These are phyloP conservation scores for Teleogryllus oceanicus DNA, from an alignment of 2,888 invertebrate species.

Conservation along the genomic window DNA sequence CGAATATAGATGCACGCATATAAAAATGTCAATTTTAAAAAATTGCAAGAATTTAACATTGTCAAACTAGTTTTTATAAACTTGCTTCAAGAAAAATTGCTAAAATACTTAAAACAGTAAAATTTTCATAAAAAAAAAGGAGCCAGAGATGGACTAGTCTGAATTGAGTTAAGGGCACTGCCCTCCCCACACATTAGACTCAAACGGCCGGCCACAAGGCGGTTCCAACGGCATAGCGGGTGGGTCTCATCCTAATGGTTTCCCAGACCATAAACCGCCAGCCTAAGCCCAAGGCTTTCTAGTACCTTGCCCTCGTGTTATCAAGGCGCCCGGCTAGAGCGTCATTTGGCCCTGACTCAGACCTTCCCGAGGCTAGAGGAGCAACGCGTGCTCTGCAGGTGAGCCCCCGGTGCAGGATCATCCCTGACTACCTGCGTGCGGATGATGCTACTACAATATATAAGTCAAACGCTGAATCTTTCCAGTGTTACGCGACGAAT, in stretches of 20 bases:
- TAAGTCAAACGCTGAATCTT: too few species aligned
- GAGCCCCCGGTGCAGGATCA: slow-evolving; percentile 73
- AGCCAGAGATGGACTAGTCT: slow-evolving; percentile 69
- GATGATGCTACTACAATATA: too few species aligned
- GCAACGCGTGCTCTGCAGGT: slow-evolving; percentile 61
- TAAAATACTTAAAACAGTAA: too few species aligned
- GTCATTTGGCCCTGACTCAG: slow-evolving; percentile 65
- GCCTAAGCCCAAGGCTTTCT: slow-evolving; percentile 55
- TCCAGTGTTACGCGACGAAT: too few species aligned
- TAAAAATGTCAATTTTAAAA: too few species aligned
- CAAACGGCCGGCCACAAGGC: slow-evolving; percentile 67
- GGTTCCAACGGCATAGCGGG: slow-evolving; percentile 56
- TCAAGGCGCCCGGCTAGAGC: slow-evolving; percentile 68
- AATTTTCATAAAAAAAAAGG: not conserved
- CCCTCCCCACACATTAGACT: slow-evolving; percentile 67
- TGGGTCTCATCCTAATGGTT: slow-evolving; percentile 48
- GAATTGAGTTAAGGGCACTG: slow-evolving; percentile 72
- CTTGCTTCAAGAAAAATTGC: too few species aligned
- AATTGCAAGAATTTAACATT: too few species aligned
- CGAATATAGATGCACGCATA: too few species aligned
- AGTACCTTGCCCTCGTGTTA: slow-evolving; percentile 65
- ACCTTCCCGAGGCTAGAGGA: slow-evolving; percentile 70
- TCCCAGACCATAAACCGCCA: slow-evolving; percentile 52
- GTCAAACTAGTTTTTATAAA: too few species aligned
- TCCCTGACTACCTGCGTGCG: slow-evolving; percentile 53